These are phyloP conservation scores for Austrofundulus limnaeus DNA, from an alignment of 2,113 vertebrate genomes.

Conservation along the genomic window DNA sequence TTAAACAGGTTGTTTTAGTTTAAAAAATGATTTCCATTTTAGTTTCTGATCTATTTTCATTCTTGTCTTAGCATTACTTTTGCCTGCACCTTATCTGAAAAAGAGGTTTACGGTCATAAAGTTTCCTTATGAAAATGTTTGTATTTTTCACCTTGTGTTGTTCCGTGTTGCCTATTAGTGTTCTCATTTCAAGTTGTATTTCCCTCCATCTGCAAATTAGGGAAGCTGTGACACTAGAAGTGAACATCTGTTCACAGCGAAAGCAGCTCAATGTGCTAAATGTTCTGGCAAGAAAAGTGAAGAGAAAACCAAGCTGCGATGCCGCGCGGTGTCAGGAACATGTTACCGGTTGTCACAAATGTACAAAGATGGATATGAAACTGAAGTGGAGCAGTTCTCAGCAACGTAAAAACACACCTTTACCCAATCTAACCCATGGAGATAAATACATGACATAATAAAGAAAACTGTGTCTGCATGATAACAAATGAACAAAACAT, in stretches of 20 bases:
- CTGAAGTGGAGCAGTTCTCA: neutral
- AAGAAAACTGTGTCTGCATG: neutral
- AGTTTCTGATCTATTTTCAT: too few species aligned
- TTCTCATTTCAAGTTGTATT: neutral
- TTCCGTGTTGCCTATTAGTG: neutral
- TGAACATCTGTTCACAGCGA: neutral
- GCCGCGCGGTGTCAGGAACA: neutral
- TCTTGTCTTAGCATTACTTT: too few species aligned
- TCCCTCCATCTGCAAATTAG: neutral
- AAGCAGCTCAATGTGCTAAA: neutral
- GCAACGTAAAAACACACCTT: neutral
- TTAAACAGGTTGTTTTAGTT: too few species aligned
- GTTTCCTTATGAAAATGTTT: neutral
- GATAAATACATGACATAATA: neutral
- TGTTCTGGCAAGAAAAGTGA: neutral
- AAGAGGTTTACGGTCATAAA: neutral
- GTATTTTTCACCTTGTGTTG: too few species aligned
- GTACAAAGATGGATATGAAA: neutral
- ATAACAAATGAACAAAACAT: too few species aligned
- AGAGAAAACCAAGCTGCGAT: neutral
- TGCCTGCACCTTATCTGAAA: too few species aligned
- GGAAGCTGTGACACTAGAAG: neutral
- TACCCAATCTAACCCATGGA: neutral
- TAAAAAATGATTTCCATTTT: too few species aligned
- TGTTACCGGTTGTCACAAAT: neutral